These are phyloP conservation scores for Platycnemis pennipes DNA, from an alignment of 2,888 invertebrate species.

Conservation along the genomic window DNA sequence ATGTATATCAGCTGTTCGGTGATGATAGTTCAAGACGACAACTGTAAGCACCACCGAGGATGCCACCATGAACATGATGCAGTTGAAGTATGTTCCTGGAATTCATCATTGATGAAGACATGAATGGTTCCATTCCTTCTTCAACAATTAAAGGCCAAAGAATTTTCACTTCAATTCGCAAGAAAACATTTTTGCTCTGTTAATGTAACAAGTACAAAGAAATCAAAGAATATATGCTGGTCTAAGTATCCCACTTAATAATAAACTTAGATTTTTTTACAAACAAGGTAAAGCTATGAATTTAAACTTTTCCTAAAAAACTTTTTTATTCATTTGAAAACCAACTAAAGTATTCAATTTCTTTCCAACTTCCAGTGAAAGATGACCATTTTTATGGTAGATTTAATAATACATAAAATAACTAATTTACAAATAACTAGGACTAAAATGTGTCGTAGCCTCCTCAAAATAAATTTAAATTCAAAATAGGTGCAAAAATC, in stretches of 20 bases:
- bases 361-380: neutral
- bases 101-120: conserved; percentile 77
- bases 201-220: neutral
- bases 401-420: conserved; percentile 49
- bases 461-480: conserved; percentile 72
- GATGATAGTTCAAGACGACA: conserved; percentile 98
- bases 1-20: conserved; percentile 97
- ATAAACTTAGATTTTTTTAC: neutral
- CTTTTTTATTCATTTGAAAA: neutral
- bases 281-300: neutral
- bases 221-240: neutral
- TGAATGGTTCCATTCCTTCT: conserved; percentile 75
- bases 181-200: neutral
- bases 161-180: neutral
- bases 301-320: neutral
- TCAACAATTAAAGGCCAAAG: conserved; percentile 17
- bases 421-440: conserved; percentile 71
- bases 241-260: neutral
- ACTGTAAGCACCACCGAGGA: conserved; percentile 98
- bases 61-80: conserved; percentile 99
- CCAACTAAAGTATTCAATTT: neutral
- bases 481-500: conserved; percentile 67
- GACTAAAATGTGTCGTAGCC: conserved; percentile 72
- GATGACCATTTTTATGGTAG: neutral
- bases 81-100: conserved; percentile 98